These are phyloP conservation scores for Melospiza melodia DNA, from an alignment of 2,113 vertebrate genomes.

Conservation along the genomic window DNA sequence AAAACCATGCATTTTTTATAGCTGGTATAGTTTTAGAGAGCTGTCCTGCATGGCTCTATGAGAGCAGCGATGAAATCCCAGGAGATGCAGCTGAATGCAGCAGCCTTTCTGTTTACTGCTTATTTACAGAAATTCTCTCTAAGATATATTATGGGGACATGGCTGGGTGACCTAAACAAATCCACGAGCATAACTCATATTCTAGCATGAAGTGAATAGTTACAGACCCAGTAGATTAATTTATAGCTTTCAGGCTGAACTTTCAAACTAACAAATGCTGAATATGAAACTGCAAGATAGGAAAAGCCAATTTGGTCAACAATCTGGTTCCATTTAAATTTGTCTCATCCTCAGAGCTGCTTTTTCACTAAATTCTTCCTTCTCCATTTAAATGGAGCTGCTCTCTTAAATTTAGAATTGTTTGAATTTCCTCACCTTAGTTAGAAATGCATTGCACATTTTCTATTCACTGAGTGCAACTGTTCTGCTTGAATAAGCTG, in stretches of 20 bases:
- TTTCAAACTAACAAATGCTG: constrained; percentile 36
- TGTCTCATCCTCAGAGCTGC: not conserved
- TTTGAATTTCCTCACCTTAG: constrained; percentile 52
- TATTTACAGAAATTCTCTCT: constrained; percentile 34
- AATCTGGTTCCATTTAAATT: constrained; percentile 9
- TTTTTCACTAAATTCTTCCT: not conserved
- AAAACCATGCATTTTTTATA: not conserved
- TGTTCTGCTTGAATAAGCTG: constrained; percentile 52
- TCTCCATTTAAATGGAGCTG: constrained; percentile 42
- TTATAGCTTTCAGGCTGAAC: constrained; percentile 35
- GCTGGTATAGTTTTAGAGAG: not conserved
- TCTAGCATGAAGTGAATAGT: constrained; percentile 16
- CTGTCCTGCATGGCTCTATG: not conserved
- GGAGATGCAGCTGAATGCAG: not conserved
- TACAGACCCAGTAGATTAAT: constrained; percentile 37
- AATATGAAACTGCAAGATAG: constrained; percentile 3
- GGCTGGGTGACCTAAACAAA: constrained; percentile 47
- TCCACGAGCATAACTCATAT: constrained; percentile 41
- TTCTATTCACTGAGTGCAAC: constrained; percentile 21
- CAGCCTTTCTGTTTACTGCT: not conserved
- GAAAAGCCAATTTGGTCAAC: not conserved
- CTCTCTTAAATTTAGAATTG: constrained; percentile 15
- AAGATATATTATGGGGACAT: constrained; percentile 28
- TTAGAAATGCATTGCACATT: constrained; percentile 55
- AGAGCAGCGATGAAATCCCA: constrained; percentile 26